phyloP scores from a whole-genome alignment of 2,888 invertebrate genomes.

The Cryptus viduatorius region DNA sequence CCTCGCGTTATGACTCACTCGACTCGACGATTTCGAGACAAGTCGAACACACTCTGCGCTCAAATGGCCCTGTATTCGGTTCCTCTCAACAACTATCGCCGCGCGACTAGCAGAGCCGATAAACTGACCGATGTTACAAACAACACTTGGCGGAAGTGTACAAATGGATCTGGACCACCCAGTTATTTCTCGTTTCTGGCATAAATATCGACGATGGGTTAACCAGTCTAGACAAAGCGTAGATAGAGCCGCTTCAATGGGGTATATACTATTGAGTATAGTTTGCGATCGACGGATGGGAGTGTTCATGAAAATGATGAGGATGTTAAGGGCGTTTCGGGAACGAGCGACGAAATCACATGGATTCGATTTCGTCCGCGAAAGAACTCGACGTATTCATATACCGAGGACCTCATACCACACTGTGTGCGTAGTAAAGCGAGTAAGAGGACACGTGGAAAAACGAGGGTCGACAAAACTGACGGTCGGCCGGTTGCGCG shows the following conservation, averaged over 20 bases:
- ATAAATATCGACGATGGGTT: background rate
- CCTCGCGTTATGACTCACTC: conserved; percentile 61
- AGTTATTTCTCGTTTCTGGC: conserved; percentile 40
- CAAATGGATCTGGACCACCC: conserved; percentile 44
- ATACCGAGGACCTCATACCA: background rate
- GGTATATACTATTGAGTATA: background rate
- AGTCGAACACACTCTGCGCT: conserved; percentile 46
- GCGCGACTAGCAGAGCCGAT: conserved; percentile 23
- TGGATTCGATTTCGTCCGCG: conserved; percentile 13
- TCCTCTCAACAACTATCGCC: conserved; percentile 38
- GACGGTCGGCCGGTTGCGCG: conserved; percentile 59
- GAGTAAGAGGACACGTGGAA: conserved; percentile 49
- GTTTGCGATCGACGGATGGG: background rate
- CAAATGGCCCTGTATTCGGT: conserved; percentile 40
- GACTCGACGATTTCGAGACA: conserved; percentile 44
- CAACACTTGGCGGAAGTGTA: conserved; percentile 50
- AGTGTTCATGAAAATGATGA: background rate
- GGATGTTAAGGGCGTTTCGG: conserved; percentile 6
- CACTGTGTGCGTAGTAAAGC: conserved; percentile 18
- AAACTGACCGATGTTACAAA: conserved; percentile 38
- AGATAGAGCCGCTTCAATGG: background rate
- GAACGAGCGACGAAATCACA: conserved; percentile 12
- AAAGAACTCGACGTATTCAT: conserved; percentile 15
- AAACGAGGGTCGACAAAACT: conserved; percentile 64
- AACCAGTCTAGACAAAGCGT: background rate